Conservation (phyloP, 37 sponge, comb jelly and placozoan species). For the Haliclona indistincta region DNA sequence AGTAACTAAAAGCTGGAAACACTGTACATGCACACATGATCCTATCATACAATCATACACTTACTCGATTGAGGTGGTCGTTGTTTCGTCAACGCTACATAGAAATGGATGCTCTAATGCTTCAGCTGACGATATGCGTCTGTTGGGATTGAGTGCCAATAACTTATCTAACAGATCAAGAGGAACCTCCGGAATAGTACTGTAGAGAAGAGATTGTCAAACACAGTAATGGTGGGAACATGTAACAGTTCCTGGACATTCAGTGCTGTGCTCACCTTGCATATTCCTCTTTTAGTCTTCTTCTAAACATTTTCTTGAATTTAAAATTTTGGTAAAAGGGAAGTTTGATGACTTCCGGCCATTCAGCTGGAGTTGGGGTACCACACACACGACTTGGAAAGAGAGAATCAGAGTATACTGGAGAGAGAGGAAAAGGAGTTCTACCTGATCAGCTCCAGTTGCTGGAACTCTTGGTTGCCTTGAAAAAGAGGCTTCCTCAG, state of each 20-base stretch:
- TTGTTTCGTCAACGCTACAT: conserved; percentile 42
- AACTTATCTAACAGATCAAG: conserved; percentile 90
- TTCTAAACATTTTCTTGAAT: conserved; percentile 79
- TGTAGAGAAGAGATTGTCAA: not conserved
- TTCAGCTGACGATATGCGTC: conserved; percentile 81
- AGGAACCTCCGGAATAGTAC: conserved; percentile 79
- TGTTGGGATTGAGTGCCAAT: conserved; percentile 86
- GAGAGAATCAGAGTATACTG: not conserved
- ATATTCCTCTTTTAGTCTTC: conserved; percentile 84
- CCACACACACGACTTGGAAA: conserved; percentile 84
- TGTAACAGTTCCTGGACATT: too few species aligned
- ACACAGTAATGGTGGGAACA: not conserved
- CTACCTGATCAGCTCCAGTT: conserved; percentile 87
- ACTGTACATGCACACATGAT: not conserved
- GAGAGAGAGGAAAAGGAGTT: not conserved
- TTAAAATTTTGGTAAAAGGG: conserved; percentile 80
- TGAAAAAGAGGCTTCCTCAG: conserved; percentile 84
- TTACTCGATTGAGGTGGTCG: conserved; percentile 66
- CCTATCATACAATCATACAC: conserved; percentile 1
- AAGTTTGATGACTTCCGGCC: conserved; percentile 94
- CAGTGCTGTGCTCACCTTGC: conserved; percentile 53
- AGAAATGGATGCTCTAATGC: conserved; percentile 89
- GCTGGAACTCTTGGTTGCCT: conserved; percentile 68
- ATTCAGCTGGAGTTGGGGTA: conserved; percentile 89
- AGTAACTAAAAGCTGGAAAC: not conserved